Conservation (phyloP, 2,113 vertebrate genomes). For the Rhinolophus ferrumequinum region DNA sequence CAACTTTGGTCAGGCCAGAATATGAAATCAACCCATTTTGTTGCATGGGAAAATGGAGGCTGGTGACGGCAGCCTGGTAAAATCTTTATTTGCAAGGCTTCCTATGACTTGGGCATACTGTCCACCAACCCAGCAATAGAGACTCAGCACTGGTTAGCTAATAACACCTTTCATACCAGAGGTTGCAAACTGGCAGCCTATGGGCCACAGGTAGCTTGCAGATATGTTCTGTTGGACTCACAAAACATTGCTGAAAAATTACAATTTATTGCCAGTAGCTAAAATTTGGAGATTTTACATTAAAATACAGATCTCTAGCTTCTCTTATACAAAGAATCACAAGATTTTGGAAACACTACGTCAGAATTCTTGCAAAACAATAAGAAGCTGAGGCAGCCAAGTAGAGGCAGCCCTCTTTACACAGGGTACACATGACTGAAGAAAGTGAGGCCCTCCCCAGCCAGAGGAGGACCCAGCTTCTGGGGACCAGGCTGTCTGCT, state of each 20-base stretch:
- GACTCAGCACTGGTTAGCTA: background rate
- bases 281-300: background rate
- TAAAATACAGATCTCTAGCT: background rate
- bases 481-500: background rate
- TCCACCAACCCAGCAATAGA: background rate
- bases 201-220: background rate
- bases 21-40: background rate
- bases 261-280: background rate
- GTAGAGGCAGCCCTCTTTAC: background rate
- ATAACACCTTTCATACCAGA: background rate
- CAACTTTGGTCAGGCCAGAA: background rate
- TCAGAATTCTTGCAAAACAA: background rate
- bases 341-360: background rate
- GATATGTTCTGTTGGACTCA: background rate
- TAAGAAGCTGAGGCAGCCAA: background rate
- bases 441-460: background rate
- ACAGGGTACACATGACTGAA: rapidly evolving
- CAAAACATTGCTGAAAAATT: background rate
- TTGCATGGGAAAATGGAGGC: background rate
- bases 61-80: background rate
- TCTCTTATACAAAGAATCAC: background rate
- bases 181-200: background rate
- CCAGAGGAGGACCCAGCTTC: background rate
- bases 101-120: background rate
- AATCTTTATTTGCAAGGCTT: background rate